Conservation (phyloP, 2,797 vertebrate genomes). For the Galago senegalensis region DNA sequence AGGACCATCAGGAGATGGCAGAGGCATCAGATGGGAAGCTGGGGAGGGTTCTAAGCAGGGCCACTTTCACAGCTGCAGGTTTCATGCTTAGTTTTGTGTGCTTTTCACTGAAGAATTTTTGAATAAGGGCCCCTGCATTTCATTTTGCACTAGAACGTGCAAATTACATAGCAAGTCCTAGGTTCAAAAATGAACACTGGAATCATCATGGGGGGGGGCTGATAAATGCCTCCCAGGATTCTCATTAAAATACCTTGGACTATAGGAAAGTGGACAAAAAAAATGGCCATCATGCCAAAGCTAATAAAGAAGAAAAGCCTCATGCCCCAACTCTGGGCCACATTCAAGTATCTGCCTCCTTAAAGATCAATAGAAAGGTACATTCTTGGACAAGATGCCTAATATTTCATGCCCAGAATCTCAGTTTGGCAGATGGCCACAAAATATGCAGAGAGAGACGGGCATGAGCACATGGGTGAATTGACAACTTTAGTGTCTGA, state of each 20-base stretch:
- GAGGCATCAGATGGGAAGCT: neutral
- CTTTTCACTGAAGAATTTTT: neutral
- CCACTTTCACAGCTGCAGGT: neutral
- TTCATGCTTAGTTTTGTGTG: neutral
- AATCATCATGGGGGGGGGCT: neutral
- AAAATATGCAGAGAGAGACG: neutral
- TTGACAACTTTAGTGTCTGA: neutral
- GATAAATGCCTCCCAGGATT: neutral
- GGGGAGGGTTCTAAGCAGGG: neutral
- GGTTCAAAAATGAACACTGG: conserved; percentile 46
- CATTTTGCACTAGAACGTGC: neutral
- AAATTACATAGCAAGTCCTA: neutral
- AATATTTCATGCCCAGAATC: conserved; percentile 28
- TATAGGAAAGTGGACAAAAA: conserved; percentile 38
- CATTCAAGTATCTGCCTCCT: conserved; percentile 59
- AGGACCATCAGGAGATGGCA: neutral
- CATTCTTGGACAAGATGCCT: conserved; percentile 36
- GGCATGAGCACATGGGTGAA: neutral
- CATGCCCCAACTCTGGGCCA: conserved; percentile 58
- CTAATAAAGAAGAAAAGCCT: conserved; percentile 59
- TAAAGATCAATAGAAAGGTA: conserved; percentile 59
- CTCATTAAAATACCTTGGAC: conserved; percentile 39
- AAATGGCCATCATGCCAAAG: neutral
- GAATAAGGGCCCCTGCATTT: neutral
- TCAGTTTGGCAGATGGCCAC: neutral